Conservation (phyloP, 2,113 vertebrate genomes). For the Cochlearius cochlearius region DNA sequence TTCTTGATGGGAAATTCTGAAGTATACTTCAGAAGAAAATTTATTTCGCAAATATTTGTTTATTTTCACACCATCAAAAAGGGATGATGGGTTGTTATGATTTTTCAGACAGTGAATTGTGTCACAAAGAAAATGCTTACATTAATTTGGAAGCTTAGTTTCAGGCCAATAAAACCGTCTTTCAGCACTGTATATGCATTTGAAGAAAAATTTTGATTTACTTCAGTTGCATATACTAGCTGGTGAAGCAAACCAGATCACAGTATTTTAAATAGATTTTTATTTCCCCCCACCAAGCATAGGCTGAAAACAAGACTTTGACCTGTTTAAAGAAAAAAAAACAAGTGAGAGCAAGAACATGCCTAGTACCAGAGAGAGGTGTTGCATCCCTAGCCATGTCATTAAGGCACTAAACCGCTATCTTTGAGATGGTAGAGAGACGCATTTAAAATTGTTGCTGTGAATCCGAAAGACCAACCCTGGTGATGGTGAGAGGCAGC, state of each 20-base stretch:
- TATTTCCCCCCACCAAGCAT: neutral
- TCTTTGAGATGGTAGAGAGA: neutral
- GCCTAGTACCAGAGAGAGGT: neutral
- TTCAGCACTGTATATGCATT: neutral
- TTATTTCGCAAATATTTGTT: constrained; percentile 46
- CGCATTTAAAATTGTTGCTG: neutral
- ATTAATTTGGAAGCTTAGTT: neutral
- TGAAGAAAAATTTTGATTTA: neutral
- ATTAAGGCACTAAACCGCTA: neutral
- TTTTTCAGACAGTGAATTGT: neutral
- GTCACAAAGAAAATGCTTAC: neutral
- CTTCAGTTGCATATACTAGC: neutral
- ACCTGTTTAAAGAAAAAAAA: neutral
- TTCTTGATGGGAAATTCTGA: neutral
- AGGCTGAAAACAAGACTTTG: neutral
- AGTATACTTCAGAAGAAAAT: constrained; percentile 10
- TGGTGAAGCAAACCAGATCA: neutral
- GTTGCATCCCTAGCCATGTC: neutral
- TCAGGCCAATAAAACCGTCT: neutral
- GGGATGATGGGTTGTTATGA: neutral
- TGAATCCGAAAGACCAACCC: neutral
- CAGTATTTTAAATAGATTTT: neutral
- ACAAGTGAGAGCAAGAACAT: neutral
- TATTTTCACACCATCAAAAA: neutral
- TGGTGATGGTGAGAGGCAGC: neutral